These are phyloP conservation scores for Drosophila serrata DNA, from an alignment of 1,140 invertebrate genomes.

Conservation along the genomic window DNA sequence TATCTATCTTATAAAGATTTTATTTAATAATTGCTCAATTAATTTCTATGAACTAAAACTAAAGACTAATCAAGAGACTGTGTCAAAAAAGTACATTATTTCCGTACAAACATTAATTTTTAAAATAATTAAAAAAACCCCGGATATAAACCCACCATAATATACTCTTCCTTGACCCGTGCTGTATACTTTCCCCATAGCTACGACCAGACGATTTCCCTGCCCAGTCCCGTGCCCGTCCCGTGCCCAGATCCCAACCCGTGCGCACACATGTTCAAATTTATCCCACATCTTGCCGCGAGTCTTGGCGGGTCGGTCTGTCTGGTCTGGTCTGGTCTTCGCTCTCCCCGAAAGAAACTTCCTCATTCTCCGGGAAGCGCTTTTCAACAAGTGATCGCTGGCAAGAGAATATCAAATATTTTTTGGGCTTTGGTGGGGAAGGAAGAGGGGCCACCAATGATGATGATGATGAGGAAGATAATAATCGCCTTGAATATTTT, in stretches of 20 bases:
- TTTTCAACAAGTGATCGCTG: constrained; percentile 79
- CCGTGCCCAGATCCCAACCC: constrained; percentile 12
- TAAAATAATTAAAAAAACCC: too few relatives aligned
- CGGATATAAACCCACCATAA: neutral
- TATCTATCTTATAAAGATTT: too few relatives aligned
- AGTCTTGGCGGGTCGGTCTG: neutral
- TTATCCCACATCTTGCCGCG: constrained; percentile 63
- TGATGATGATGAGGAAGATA: constrained; percentile 52
- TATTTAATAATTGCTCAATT: too few relatives aligned
- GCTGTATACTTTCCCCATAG: constrained; percentile 52
- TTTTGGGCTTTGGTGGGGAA: constrained; percentile 31
- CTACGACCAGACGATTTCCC: constrained; percentile 29
- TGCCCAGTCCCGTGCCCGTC: constrained; percentile 40
- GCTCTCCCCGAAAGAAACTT: constrained; percentile 70
- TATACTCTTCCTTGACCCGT: constrained; percentile 15
- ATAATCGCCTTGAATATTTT: constrained; percentile 66
- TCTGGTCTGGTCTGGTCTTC: constrained; percentile 2
- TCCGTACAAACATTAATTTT: too few relatives aligned
- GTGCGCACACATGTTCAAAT: constrained; percentile 62
- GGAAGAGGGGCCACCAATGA: constrained; percentile 19
- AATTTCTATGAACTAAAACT: too few relatives aligned
- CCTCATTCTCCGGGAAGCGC: constrained; percentile 81
- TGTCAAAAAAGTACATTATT: too few relatives aligned
- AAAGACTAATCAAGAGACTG: too few relatives aligned
- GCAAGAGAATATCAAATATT: constrained; percentile 46